phyloP scores from a whole-genome alignment of 2,888 invertebrate species.

The Diloba caeruleocephala region DNA sequence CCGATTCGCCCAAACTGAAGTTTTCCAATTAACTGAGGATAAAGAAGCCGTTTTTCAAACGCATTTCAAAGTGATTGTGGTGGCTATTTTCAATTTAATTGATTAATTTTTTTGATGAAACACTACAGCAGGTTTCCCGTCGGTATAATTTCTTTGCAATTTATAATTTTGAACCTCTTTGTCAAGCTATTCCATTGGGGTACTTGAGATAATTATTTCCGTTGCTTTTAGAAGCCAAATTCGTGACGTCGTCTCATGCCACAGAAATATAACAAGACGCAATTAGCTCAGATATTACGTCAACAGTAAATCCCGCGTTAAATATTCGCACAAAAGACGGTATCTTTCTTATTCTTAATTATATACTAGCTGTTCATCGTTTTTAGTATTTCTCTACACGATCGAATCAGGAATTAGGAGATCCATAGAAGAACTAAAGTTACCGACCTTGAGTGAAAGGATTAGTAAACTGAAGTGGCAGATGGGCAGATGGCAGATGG shows the following conservation, averaged over 20 bases:
- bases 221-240: conserved; percentile 1
- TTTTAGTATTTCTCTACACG: too few relatives aligned
- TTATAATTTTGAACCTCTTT: background rate
- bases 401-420: too few relatives aligned
- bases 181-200: background rate
- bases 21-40: conserved; percentile 40
- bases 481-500: too few relatives aligned
- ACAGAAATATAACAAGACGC: conserved; percentile 1
- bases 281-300: conserved; percentile 3
- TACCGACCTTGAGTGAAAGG: too few relatives aligned
- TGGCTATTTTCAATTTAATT: conserved; percentile 19
- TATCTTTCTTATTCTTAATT: too few relatives aligned
- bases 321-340: too few relatives aligned
- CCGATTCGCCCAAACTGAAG: conserved; percentile 13
- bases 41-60: conserved; percentile 31
- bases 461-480: too few relatives aligned
- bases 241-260: conserved; percentile 2
- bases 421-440: too few relatives aligned
- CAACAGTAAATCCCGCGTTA: conserved; percentile 1
- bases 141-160: background rate
- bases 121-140: background rate
- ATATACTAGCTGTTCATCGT: background rate
- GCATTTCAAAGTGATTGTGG: conserved; percentile 28
- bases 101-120: conserved; percentile 32
- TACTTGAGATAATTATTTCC: background rate